phyloP scores from a whole-genome alignment of 1,140 invertebrate genomes.

The Nebria ingens region DNA sequence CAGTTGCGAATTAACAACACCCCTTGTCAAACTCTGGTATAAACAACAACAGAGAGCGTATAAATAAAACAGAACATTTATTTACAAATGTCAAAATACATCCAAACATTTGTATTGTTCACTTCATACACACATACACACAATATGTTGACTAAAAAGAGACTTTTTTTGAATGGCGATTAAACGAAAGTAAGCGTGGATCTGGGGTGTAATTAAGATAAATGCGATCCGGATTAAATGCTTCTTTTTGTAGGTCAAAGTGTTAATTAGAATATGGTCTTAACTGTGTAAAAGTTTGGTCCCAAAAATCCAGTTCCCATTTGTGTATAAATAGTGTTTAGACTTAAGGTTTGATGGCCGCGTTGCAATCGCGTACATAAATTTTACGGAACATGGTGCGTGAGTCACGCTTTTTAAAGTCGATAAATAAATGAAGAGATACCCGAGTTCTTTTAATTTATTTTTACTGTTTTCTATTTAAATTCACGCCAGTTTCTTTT shows the following conservation, averaged over 20 bases:
- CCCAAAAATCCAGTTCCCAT: background rate
- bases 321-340: background rate
- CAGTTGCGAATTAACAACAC: too few species aligned
- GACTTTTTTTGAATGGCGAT: too few species aligned
- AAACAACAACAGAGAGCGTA: too few species aligned
- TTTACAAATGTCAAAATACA: too few species aligned
- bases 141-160: too few species aligned
- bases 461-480: background rate
- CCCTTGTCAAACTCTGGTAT: too few species aligned
- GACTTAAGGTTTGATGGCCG: background rate
- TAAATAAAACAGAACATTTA: too few species aligned
- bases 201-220: conserved; percentile 11
- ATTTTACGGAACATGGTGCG: background rate
- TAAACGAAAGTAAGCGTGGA: too few species aligned
- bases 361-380: background rate
- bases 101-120: too few species aligned
- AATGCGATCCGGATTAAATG: conserved; percentile 18
- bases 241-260: conserved; percentile 18
- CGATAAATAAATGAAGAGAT: background rate
- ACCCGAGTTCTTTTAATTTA: background rate
- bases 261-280: conserved; percentile 2
- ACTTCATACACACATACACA: too few species aligned
- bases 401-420: background rate
- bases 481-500: background rate
- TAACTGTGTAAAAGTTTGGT: conserved; percentile 4